phyloP scores from a whole-genome alignment of 2,113 vertebrate genomes.

The Mus spicilegus region DNA sequence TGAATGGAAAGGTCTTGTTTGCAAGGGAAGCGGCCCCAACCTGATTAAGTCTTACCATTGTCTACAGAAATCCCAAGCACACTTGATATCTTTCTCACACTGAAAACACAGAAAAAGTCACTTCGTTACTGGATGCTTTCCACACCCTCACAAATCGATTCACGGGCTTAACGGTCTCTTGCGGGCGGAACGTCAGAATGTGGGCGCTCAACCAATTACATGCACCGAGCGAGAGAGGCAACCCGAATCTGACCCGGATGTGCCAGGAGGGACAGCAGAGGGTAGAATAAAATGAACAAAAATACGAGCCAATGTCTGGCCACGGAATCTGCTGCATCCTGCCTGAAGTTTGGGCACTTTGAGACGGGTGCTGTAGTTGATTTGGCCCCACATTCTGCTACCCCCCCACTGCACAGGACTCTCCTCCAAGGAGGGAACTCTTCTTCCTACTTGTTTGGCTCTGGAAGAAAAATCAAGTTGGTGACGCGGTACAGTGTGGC shows the following conservation, averaged over 20 bases:
- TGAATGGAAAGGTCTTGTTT: constrained; percentile 81
- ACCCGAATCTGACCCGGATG: not conserved
- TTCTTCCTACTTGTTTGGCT: constrained; percentile 68
- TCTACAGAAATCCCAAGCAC: constrained; percentile 99
- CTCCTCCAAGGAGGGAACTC: constrained; percentile 68
- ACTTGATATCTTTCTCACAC: constrained; percentile 99
- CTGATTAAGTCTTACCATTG: constrained; percentile 96
- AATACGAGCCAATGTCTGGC: not conserved
- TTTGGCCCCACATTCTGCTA: constrained; percentile 83
- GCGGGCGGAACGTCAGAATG: constrained; percentile 83
- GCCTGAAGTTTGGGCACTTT: not conserved
- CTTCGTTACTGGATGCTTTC: constrained; percentile 92
- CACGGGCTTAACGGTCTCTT: constrained; percentile 76
- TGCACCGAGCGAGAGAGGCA: accelerated
- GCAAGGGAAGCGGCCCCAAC: constrained; percentile 86
- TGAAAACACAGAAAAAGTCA: constrained; percentile 98
- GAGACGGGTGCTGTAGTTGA: constrained; percentile 54
- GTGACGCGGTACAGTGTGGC: constrained; percentile 82
- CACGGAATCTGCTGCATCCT: not conserved
- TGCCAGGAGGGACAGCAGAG: not conserved
- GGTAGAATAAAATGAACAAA: not conserved
- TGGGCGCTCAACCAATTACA: constrained; percentile 81
- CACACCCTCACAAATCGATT: constrained; percentile 85
- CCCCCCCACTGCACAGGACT: constrained; percentile 48
- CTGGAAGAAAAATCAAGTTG: constrained; percentile 84